Conservation (phyloP, 2,797 vertebrate species). For the Helarctos malayanus region DNA sequence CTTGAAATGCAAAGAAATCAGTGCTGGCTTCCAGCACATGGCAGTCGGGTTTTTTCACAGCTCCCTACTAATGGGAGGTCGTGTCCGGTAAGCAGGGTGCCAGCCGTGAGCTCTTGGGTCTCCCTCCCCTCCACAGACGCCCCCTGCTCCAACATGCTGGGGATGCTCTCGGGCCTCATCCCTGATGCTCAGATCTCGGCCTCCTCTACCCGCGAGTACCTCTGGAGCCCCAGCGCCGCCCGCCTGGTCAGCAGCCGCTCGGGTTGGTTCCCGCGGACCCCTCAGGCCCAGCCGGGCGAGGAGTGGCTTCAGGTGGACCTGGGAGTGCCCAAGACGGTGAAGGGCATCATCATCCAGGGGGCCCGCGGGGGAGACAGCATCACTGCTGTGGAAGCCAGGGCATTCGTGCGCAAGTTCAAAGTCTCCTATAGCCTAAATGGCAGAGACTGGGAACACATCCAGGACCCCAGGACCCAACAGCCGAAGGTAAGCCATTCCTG, state of each 20-base stretch:
- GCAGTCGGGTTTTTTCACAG: neutral
- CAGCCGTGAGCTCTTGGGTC: neutral
- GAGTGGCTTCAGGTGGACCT: conserved; percentile 99
- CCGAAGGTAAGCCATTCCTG: conserved; percentile 92
- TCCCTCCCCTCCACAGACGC: conserved; percentile 90
- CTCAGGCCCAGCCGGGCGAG: conserved; percentile 95
- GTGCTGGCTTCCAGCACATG: too few species aligned
- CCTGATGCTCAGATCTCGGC: conserved; percentile 97
- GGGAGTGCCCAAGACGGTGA: conserved; percentile 93
- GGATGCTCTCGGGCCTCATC: conserved; percentile 97
- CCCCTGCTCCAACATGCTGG: conserved; percentile 97
- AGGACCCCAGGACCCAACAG: conserved; percentile 94
- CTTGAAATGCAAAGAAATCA: neutral
- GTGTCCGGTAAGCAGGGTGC: neutral
- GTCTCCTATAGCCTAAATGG: conserved; percentile 96
- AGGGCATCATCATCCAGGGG: conserved; percentile 97
- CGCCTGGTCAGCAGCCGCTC: conserved; percentile 97
- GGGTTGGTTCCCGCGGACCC: conserved; percentile 96
- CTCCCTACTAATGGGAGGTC: accelerated
- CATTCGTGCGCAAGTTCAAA: conserved; percentile 98
- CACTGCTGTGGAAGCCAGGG: conserved; percentile 94
- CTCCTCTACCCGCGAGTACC: conserved; percentile 96
- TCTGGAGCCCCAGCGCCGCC: conserved; percentile 95
- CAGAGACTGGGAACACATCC: conserved; percentile 96
- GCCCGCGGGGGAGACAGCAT: conserved; percentile 96